Evolutionary conservation across 2,797 vertebrate species (phyloP).

Genomic region (Leuciscus waleckii): DNA sequence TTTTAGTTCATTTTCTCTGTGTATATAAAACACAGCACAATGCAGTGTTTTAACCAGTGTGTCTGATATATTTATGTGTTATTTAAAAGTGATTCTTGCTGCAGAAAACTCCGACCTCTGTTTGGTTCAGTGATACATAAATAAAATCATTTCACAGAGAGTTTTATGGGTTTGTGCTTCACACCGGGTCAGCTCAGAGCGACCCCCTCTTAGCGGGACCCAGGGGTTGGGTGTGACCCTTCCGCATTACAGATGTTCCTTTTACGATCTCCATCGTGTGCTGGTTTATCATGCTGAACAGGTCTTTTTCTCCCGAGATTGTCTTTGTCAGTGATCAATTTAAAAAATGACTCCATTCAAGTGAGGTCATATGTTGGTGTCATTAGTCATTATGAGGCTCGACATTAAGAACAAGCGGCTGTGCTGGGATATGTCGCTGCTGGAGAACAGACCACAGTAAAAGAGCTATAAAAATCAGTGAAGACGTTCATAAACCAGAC

Average conservation of each 20-base stretch:
- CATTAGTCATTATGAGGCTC: constrained; percentile 15
- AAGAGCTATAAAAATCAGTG: constrained; percentile 32
- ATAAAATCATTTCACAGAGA: constrained; percentile 46
- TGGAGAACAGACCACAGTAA: constrained; percentile 46
- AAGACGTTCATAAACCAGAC: constrained; percentile 37
- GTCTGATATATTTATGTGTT: constrained; percentile 58
- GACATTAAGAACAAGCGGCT: constrained; percentile 14
- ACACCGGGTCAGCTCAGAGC: not conserved
- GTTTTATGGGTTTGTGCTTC: constrained; percentile 24
- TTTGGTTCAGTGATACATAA: constrained; percentile 47
- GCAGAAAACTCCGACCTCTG: constrained; percentile 48
- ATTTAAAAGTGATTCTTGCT: constrained; percentile 62
- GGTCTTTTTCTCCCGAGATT: constrained; percentile 21
- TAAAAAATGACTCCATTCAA: constrained; percentile 20
- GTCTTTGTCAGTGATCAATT: constrained; percentile 15
- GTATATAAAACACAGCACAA: constrained; percentile 21
- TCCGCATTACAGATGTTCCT: constrained; percentile 40
- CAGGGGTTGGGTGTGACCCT: not conserved
- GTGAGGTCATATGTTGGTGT: constrained; percentile 27
- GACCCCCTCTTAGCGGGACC: constrained; percentile 21
- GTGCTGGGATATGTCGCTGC: not conserved
- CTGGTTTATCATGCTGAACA: constrained; percentile 25
- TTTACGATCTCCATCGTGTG: constrained; percentile 9
- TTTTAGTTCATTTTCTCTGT: constrained; percentile 24
- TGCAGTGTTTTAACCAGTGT: constrained; percentile 45